Evolutionary conservation across 2,113 vertebrate species (phyloP).

Genomic region (Gavialis gangeticus): DNA sequence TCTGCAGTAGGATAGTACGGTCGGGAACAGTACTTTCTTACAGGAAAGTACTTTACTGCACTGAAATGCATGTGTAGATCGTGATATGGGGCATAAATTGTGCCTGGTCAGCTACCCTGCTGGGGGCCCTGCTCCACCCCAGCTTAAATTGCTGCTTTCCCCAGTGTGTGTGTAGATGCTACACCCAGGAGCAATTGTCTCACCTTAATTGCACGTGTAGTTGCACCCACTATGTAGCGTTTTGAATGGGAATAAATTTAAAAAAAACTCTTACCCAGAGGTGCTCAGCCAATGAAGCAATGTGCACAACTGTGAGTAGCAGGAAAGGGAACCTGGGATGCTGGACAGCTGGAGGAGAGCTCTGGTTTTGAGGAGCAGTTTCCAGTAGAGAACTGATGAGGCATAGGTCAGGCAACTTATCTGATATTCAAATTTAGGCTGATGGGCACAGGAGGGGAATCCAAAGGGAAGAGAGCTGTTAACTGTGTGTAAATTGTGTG

Average conservation of each 20-base stretch:
- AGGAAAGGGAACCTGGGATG: background rate
- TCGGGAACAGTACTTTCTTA: no score
- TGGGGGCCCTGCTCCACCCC: no score
- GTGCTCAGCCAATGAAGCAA: background rate
- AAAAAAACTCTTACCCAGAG: background rate
- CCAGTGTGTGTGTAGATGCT: background rate
- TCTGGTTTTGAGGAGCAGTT: background rate
- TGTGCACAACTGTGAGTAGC: background rate
- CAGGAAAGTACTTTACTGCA: no score
- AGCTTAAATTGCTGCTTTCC: no score
- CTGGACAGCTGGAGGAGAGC: background rate
- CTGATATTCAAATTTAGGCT: background rate
- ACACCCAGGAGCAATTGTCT: no score
- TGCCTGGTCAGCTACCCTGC: no score
- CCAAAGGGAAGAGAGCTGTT: background rate
- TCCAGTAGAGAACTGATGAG: background rate
- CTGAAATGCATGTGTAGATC: no score
- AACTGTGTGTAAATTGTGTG: background rate
- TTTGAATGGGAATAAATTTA: background rate
- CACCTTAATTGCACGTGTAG: no score
- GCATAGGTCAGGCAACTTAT: background rate
- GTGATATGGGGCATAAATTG: no score
- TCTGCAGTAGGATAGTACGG: no score
- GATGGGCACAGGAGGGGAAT: background rate
- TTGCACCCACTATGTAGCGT: no score